Percentiles rank a stretch among this genome's conserved stretches.
These are phyloP conservation scores for Dunckerocampus dactyliophorus DNA, from an alignment of 2,113 vertebrate genomes.

Conservation along the genomic window DNA sequence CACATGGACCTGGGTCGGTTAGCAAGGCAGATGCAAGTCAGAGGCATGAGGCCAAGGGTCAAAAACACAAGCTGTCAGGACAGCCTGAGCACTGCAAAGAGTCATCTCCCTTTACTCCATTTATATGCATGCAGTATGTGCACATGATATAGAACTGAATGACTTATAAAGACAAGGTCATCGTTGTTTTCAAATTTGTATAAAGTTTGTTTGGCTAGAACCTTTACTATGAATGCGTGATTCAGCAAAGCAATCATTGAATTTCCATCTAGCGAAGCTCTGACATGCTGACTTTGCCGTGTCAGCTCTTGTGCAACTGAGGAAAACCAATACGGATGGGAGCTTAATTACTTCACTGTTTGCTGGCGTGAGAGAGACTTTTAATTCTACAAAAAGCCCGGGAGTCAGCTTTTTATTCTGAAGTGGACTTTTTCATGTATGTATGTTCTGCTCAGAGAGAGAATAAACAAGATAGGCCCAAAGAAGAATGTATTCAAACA, in stretches of 20 bases:
- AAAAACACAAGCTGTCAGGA: slow-evolving; percentile 38
- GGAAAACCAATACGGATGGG: neutral
- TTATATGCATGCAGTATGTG: slow-evolving; percentile 6
- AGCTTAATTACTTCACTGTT: slow-evolving; percentile 3
- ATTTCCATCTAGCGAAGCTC: neutral
- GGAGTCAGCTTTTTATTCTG: slow-evolving; percentile 10
- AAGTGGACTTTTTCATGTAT: neutral
- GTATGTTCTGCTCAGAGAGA: too few relatives aligned
- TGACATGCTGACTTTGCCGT: neutral
- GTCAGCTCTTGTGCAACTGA: neutral
- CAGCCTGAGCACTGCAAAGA: slow-evolving; percentile 15
- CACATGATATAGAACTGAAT: neutral
- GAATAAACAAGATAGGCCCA: too few relatives aligned
- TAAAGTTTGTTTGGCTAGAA: neutral
- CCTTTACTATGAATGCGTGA: neutral
- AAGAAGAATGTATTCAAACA: too few relatives aligned
- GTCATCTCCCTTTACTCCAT: slow-evolving; percentile 10
- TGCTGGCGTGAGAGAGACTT: neutral
- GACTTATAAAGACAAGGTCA: too few relatives aligned
- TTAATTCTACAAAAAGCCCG: slow-evolving; percentile 1
- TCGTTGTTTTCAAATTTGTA: too few relatives aligned
- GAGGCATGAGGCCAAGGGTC: slow-evolving; percentile 38
- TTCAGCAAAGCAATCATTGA: neutral
- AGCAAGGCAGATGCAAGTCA: slow-evolving; percentile 44
- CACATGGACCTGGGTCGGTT: slow-evolving; percentile 30